A percentile compares a stretch with the other conserved stretches of the same genome.
Conservation (phyloP, 2,113 vertebrate species). For the Mohoua ochrocephala region DNA sequence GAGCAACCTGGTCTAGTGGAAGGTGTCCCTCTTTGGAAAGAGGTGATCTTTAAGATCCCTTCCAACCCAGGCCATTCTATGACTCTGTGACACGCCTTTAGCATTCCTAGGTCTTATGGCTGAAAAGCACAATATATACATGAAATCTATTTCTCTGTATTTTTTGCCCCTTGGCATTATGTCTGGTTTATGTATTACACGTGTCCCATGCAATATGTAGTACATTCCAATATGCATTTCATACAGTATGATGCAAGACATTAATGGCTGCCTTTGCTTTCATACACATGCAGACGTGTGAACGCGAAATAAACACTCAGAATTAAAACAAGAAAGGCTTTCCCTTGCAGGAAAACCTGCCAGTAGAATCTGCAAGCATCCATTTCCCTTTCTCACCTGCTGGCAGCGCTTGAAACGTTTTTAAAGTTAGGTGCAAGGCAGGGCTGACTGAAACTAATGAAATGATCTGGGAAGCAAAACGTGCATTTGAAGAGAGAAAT, state of each 20-base stretch:
- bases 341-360: not conserved
- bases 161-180: not conserved
- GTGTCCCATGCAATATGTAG: conserved; percentile 16
- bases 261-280: not conserved
- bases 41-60: not conserved
- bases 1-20: not conserved
- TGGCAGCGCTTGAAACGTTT: not conserved
- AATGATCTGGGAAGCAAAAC: not conserved
- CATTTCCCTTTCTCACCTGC: not conserved
- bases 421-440: not conserved
- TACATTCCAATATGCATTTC: not conserved
- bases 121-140: not conserved
- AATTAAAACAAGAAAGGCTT: not conserved
- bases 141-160: not conserved
- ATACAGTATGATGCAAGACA: not conserved
- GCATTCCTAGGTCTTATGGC: not conserved
- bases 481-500: not conserved
- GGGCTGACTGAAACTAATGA: not conserved
- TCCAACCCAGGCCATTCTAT: not conserved
- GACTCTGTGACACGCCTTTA: not conserved
- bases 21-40: not conserved
- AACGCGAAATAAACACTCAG: not conserved
- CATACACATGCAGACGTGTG: not conserved
- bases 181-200: not conserved
- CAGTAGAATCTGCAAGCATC: not conserved